Conservation (phyloP, 2,113 vertebrate genomes). For the Psephotus haematonotus region DNA sequence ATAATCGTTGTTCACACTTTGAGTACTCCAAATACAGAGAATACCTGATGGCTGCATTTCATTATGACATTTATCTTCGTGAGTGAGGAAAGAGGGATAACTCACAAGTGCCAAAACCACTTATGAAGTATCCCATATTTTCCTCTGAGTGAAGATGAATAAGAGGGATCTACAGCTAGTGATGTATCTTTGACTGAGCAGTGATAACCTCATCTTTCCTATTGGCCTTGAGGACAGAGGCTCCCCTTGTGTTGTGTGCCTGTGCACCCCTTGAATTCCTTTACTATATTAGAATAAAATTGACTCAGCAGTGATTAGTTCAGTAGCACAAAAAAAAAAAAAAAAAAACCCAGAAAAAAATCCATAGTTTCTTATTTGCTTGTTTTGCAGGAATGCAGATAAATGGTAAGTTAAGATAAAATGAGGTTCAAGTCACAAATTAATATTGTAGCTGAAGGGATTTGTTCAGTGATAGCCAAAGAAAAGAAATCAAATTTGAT, state of each 20-base stretch:
- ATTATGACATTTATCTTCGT: neutral
- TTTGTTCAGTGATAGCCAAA: neutral
- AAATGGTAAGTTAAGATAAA: neutral
- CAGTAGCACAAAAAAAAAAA: neutral
- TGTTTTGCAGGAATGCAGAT: neutral
- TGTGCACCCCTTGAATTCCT: neutral
- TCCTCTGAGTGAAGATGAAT: neutral
- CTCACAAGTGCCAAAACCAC: neutral
- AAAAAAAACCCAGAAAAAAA: neutral
- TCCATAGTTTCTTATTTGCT: neutral
- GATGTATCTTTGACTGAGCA: neutral
- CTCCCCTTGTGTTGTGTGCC: accelerated
- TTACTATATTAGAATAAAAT: neutral
- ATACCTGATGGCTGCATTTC: neutral
- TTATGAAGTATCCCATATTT: neutral
- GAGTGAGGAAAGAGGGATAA: neutral
- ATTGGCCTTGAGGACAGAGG: neutral
- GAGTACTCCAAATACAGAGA: neutral
- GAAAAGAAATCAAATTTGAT: neutral
- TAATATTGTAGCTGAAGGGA: neutral
- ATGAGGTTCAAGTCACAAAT: neutral
- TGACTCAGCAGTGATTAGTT: neutral
- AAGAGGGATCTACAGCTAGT: neutral
- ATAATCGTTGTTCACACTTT: neutral
- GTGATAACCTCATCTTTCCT: neutral